These are phyloP conservation scores for Noctilio leporinus DNA, from an alignment of 2,113 vertebrate species.

Conservation along the genomic window DNA sequence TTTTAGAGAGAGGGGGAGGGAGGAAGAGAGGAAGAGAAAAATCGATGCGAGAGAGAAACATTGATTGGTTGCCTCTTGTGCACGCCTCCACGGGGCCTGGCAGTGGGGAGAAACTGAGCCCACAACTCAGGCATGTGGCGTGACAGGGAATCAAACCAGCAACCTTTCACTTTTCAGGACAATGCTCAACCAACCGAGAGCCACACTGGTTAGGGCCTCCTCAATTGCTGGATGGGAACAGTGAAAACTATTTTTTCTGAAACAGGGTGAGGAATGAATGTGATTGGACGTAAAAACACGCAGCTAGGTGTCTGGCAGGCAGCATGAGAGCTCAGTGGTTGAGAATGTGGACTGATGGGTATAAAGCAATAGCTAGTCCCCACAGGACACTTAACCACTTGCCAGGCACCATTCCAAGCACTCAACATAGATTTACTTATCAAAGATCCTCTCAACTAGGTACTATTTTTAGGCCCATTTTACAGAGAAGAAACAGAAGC, in stretches of 20 bases:
- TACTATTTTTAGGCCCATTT: not conserved
- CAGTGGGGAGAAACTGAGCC: not conserved
- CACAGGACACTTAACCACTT: not conserved
- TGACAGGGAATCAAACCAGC: no score
- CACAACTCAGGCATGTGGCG: not conserved
- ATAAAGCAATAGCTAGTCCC: not conserved
- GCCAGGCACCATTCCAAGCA: not conserved
- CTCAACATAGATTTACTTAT: not conserved
- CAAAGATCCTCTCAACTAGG: not conserved
- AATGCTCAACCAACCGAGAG: no score
- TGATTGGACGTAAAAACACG: not conserved
- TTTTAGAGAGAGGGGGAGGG: no score
- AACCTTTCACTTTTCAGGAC: no score
- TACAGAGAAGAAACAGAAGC: not conserved
- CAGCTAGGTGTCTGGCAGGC: not conserved
- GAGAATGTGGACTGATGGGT: not conserved
- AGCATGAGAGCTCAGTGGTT: not conserved
- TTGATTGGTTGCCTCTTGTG: no score
- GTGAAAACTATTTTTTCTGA: not conserved
- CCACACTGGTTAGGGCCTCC: not conserved
- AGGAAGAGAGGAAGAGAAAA: not conserved
- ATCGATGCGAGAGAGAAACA: not conserved
- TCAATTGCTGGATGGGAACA: not conserved
- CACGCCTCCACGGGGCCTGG: rapidly evolving
- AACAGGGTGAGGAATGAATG: not conserved